phyloP scores from a whole-genome alignment of 2,888 invertebrate species.

The Oscheius sp. region DNA sequence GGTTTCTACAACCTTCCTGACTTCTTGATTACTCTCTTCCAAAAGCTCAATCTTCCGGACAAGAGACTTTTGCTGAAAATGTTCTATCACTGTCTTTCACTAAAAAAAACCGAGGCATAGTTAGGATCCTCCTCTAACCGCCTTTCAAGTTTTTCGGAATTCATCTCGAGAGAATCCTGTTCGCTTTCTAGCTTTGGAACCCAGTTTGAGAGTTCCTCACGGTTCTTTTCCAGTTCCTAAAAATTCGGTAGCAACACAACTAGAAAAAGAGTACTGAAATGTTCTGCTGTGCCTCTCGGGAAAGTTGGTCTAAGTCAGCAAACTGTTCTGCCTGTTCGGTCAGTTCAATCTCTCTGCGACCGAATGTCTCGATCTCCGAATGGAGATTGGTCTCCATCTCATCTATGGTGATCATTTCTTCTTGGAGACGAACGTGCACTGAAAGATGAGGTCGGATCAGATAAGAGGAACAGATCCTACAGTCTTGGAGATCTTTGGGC shows the following conservation, averaged over 20 bases:
- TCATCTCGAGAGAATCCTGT: conserved; percentile 39
- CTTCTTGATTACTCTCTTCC: conserved; percentile 40
- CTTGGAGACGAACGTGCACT: conserved; percentile 69
- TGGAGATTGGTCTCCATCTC: conserved; percentile 57
- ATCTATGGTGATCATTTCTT: conserved; percentile 61
- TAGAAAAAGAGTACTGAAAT: not conserved
- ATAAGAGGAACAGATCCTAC: conserved; percentile 35
- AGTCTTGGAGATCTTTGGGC: conserved; percentile 56
- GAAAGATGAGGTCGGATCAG: conserved; percentile 24
- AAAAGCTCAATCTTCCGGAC: conserved; percentile 43
- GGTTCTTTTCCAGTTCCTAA: conserved; percentile 47
- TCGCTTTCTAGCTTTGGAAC: conserved; percentile 42
- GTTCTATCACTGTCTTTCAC: not conserved
- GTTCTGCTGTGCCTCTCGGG: conserved; percentile 37
- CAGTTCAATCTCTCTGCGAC: conserved; percentile 36
- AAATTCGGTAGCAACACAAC: not conserved
- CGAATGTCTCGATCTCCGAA: conserved; percentile 39
- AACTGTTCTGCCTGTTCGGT: conserved; percentile 35
- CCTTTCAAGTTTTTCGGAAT: conserved; percentile 34
- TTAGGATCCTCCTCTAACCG: conserved; percentile 43
- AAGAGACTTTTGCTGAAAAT: conserved; percentile 38
- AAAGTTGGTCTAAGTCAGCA: conserved; percentile 40
- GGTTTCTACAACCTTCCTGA: conserved; percentile 39
- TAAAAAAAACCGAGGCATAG: conserved; percentile 39
- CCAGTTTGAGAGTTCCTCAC: conserved; percentile 36